phyloP scores from a whole-genome alignment of 2,113 vertebrate species.

The human (Homo sapiens) region GRCh38 chr22:33362501-33363000 shows the following conservation, averaged over 20 bases:
- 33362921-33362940: too few species aligned
- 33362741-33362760: neutral
- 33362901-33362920: neutral
- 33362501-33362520: neutral
- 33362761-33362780: neutral
- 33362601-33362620: neutral
- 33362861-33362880: neutral
- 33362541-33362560: neutral
- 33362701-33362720: neutral
- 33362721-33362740: neutral
- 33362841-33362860: neutral
- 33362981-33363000: neutral
- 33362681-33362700: neutral
- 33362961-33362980: neutral
- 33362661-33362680: conserved; percentile 4
- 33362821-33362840: too few species aligned
- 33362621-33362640: neutral
- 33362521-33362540: neutral
- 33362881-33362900: neutral
- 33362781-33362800: neutral
- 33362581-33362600: neutral
- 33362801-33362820: neutral
- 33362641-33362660: neutral
- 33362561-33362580: fast-evolving
- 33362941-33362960: neutral